A percentile compares a stretch with the other conserved stretches of the same genome.
Conservation (phyloP, 2,113 vertebrate species). For the Alexandromys fortis region DNA sequence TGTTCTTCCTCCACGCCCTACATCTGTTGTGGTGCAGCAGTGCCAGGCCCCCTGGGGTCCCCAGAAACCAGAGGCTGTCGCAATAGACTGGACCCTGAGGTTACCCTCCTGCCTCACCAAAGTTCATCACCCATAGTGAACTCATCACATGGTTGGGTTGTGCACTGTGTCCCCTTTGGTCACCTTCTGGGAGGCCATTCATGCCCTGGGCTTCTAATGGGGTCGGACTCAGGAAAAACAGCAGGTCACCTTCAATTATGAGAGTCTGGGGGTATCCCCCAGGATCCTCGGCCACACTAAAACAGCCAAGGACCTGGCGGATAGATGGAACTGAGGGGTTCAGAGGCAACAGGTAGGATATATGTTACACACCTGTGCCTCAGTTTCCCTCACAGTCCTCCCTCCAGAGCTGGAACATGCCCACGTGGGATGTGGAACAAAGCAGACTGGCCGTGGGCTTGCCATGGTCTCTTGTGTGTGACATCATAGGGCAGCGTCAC, state of each 20-base stretch:
- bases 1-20: not conserved
- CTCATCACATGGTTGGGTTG: fast-evolving
- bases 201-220: not conserved
- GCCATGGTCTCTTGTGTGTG: not conserved
- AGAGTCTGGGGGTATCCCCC: not conserved
- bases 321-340: not conserved
- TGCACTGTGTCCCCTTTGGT: not conserved
- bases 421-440: not conserved
- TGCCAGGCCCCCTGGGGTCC: not conserved
- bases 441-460: not conserved
- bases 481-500: not conserved
- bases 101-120: not conserved
- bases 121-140: not conserved
- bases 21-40: fast-evolving
- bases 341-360: no score
- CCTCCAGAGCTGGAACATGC: not conserved
- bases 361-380: not conserved
- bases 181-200: not conserved
- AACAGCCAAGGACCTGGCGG: not conserved
- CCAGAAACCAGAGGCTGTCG: not conserved
- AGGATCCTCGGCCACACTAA: not conserved
- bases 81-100: not conserved
- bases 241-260: not conserved
- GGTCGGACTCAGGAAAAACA: not conserved
- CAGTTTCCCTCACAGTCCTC: not conserved